Evolutionary conservation across 2,797 vertebrate genomes (phyloP), one percentile per base, ranked within the genome.

Genomic region (Coilia nasus): DNA sequence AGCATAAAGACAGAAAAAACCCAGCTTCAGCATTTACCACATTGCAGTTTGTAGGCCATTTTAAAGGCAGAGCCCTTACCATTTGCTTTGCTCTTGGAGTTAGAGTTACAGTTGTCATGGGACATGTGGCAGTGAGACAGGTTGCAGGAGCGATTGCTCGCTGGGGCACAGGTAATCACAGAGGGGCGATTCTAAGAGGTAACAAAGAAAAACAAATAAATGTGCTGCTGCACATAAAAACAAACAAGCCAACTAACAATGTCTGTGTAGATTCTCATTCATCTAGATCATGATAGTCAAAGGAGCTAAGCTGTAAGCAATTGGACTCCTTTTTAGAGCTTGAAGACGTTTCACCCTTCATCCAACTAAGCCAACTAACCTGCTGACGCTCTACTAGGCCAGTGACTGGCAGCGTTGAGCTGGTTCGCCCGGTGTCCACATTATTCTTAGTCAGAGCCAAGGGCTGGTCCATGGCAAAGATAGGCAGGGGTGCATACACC

Each of bases 121-220:
- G 94, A 94, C 57, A 97, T 93, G 88, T 98, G 98, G 91, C 97
- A 99, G 89, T 98, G 97, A 0, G 97, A 98, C 44, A 99, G 96
- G 93, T 96, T 98, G 91, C 98, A 99, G 91, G 98, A 97, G 44
- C 97, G 96, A 93, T 95, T 97, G 88, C 92, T 98, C 0, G 97
- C 96, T 1, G 98, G 97, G 10, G 97, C 98, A 15, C 98, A 99
- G n/a, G 96, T 99, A 92, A 99, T 99, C 83, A 99, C 98, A 0
- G 98, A 99, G 14, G 98, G 98, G 82, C 98, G 98, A 94, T 99
- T 99, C 98, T 99, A 89, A 28, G 86, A 54, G 25, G 31, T 35
- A 82, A 15, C 35, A 83, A 57, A 46, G 50, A 21, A 75, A n/a
- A 78, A 78, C 19, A 10, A 78, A 44, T 10, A 25, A 28, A 71